Percentiles rank a stretch among this genome's conserved stretches.
Evolutionary conservation across 2,888 invertebrate genomes (phyloP).

Genomic region (Hemicrepidius hirtus): DNA sequence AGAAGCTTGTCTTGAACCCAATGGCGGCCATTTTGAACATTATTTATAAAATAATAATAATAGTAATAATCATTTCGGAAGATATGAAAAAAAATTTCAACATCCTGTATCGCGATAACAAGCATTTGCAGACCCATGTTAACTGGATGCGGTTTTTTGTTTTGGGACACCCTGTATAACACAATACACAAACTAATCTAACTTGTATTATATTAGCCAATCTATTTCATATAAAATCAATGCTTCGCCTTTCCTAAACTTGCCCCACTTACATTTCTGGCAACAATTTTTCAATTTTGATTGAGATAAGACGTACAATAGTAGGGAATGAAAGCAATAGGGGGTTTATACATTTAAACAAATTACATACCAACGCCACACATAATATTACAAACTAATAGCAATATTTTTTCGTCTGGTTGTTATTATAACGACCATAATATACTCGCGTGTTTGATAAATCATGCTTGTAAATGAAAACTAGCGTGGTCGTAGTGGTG

Average conservation of each 20-base stretch:
- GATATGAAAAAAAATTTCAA: no score
- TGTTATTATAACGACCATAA: not conserved
- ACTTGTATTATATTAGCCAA: no score
- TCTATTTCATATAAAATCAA: not conserved
- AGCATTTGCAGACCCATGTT: no score
- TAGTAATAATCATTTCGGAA: no score
- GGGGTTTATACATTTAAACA: slow-evolving; percentile 6
- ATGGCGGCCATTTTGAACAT: no score
- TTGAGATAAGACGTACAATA: not conserved
- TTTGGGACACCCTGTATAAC: no score
- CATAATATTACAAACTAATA: slow-evolving; percentile 11
- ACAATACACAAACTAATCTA: no score
- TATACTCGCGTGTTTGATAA: slow-evolving; percentile 11
- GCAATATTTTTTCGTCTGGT: not conserved
- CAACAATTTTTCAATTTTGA: not conserved
- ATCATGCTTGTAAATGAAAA: slow-evolving; percentile 2
- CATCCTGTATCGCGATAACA: no score
- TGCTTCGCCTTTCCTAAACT: not conserved
- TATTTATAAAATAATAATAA: no score
- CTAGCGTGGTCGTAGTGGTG: not conserved
- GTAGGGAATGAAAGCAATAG: not conserved
- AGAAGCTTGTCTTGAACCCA: no score
- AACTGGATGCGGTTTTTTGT: no score
- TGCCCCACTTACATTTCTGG: not conserved
- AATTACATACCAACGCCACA: not conserved